Percentiles rank a stretch among this genome's conserved stretches.
These are phyloP conservation scores for Chelonus formosanus DNA, from an alignment of 2,888 invertebrate species.

Conservation along the genomic window DNA sequence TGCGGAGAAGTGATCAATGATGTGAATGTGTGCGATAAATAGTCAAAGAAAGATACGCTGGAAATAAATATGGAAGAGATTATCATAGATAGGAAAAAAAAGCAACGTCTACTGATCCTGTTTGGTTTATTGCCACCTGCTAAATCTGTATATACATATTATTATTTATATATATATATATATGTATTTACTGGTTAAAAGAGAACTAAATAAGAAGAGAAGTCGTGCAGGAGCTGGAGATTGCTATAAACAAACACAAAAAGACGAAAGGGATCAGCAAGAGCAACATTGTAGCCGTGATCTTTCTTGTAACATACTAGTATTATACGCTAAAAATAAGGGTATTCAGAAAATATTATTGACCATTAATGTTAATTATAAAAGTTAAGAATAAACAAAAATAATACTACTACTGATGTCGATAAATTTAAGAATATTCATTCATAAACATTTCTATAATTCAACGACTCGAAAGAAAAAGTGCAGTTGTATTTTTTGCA, in stretches of 20 bases:
- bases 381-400: conserved; percentile 5
- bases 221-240: conserved; percentile 12
- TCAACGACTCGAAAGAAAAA: conserved; percentile 18
- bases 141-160: conserved; percentile 49
- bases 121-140: conserved; percentile 41
- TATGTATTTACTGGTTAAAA: conserved; percentile 39
- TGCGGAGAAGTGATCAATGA: conserved; percentile 12
- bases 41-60: not conserved
- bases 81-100: conserved; percentile 27
- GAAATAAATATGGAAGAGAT: conserved; percentile 9
- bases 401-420: conserved; percentile 11
- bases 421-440: not conserved
- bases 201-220: conserved; percentile 2
- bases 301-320: conserved; percentile 44
- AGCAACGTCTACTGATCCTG: conserved; percentile 39
- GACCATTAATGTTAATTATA: conserved; percentile 8
- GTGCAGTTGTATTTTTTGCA: conserved; percentile 14
- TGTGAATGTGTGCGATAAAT: not conserved
- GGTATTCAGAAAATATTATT: conserved; percentile 16
- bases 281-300: conserved; percentile 35
- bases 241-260: conserved; percentile 18
- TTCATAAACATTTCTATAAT: not conserved
- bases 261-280: conserved; percentile 13
- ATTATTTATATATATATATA: conserved; percentile 50
- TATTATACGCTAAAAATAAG: conserved; percentile 39